Base-by-base conservation (phyloP, 2,888 invertebrate species). In the Lasioglossum leucozonium region DNA sequence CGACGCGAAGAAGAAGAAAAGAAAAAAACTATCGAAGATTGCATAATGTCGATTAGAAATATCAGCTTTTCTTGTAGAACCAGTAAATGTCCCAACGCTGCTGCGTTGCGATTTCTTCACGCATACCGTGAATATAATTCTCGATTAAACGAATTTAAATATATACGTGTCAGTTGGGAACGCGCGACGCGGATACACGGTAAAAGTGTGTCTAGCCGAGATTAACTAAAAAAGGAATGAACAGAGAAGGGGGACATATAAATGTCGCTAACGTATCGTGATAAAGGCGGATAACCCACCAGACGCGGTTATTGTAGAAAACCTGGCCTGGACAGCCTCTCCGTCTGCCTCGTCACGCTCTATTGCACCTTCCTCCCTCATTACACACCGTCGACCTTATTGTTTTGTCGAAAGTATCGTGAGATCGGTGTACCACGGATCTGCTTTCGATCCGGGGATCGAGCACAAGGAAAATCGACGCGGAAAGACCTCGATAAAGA, bases 331-430 rank as follows among this genome's bases (percentile, higher is more conserved):
- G 55, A 30, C 87, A 75, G 71, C 44, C 81, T 62, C 79, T 69
- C 82, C 55, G 78, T 82, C 81, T 87, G 78, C 74, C 81, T 85
- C 87, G 91, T 74, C 87, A 93, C 91, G 93, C 93, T 93, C 88
- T 79, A 87, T 87, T 90, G 92, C 91, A 74, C 89, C 90, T 92
- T 92, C 92, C 93, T 93, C 93, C 91, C 91, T 93, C 92, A 92
- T 93, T 93, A 92, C 88, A 85, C 89, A 86, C 90, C 72, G 87
- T 92, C 93, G 92, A 92, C 92, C 93, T 92, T 92, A 93, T 93
- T 92, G 91, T 92, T 91, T 92, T 90, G 90, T 91, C 88, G 91
- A 92, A 92, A 93, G 92, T 91, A 85, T 80, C 81, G 69, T 71
- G 44, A 77, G 87, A 81, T 79, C 69, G n/a, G 74, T 58, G 79